Conservation (phyloP, 2,888 invertebrate species). For the Spicauda simplicius region DNA sequence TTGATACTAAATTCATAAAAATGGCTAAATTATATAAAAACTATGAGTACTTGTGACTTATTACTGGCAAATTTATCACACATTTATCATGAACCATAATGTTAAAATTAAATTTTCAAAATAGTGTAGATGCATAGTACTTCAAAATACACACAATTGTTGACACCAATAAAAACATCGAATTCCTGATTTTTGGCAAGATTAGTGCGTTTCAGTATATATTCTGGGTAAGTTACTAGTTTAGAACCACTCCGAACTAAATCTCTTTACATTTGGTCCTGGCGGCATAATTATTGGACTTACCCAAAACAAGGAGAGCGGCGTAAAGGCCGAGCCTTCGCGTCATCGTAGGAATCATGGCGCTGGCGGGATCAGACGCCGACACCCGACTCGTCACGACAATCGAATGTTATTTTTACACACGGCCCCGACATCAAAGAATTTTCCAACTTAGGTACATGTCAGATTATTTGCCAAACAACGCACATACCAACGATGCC, state of each 20-base stretch:
- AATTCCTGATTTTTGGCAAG: background rate
- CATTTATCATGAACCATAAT: background rate
- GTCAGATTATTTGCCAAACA: slow-evolving; percentile 63
- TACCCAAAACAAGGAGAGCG: slow-evolving; percentile 62
- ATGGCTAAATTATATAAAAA: no score
- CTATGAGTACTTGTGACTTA: background rate
- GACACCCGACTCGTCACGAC: slow-evolving; percentile 65
- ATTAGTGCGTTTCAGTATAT: background rate
- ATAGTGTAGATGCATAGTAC: background rate
- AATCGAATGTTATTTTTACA: slow-evolving; percentile 81
- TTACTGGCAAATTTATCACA: background rate
- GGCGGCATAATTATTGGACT: slow-evolving; percentile 46
- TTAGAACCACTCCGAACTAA: background rate
- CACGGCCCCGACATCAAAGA: slow-evolving; percentile 80
- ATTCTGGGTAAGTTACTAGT: background rate
- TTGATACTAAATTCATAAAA: no score
- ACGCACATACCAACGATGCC: slow-evolving; percentile 64
- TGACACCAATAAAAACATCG: background rate
- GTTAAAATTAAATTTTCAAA: no score
- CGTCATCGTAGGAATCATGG: slow-evolving; percentile 61
- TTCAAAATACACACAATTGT: background rate
- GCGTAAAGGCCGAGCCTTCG: slow-evolving; percentile 52
- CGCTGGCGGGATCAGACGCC: slow-evolving; percentile 59
- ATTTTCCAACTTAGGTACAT: slow-evolving; percentile 73
- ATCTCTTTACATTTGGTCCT: background rate